These are phyloP conservation scores for Octomys mimax DNA, from an alignment of 2,797 vertebrate species.

Conservation along the genomic window DNA sequence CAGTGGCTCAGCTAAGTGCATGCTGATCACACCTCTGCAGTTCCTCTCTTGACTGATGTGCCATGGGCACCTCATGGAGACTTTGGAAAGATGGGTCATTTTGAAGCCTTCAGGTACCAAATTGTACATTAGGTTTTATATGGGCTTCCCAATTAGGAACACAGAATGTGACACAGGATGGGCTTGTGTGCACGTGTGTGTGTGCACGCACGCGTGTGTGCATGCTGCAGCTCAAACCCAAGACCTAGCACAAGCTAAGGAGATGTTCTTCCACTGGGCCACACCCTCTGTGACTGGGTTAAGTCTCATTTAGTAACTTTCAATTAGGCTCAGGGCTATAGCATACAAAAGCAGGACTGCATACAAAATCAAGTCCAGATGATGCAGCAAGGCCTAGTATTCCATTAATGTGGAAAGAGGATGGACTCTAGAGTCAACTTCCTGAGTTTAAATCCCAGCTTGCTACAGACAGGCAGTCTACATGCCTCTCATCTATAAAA, in stretches of 20 bases:
- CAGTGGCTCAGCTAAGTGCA: background rate
- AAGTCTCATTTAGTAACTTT: background rate
- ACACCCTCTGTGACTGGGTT: background rate
- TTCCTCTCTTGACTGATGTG: background rate
- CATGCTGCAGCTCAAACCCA: background rate
- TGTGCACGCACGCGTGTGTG: accelerated
- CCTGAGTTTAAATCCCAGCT: background rate
- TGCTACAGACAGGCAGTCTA: background rate
- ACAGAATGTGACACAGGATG: background rate
- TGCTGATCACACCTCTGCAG: background rate
- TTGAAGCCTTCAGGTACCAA: background rate
- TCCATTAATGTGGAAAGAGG: background rate
- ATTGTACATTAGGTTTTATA: background rate
- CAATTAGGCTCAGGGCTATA: background rate
- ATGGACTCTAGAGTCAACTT: background rate
- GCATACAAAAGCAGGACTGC: background rate
- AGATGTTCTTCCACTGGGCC: background rate
- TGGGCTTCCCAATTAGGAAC: background rate
- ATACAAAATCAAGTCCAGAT: background rate
- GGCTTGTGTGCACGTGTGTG: background rate
- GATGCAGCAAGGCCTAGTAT: background rate
- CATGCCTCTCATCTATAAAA: background rate
- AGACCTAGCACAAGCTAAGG: background rate
- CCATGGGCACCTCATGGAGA: background rate
- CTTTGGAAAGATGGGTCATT: background rate